Evolutionary conservation across 2,113 vertebrate species (phyloP), one percentile per base, ranked within the genome.

Genomic region (Chionis minor): DNA sequence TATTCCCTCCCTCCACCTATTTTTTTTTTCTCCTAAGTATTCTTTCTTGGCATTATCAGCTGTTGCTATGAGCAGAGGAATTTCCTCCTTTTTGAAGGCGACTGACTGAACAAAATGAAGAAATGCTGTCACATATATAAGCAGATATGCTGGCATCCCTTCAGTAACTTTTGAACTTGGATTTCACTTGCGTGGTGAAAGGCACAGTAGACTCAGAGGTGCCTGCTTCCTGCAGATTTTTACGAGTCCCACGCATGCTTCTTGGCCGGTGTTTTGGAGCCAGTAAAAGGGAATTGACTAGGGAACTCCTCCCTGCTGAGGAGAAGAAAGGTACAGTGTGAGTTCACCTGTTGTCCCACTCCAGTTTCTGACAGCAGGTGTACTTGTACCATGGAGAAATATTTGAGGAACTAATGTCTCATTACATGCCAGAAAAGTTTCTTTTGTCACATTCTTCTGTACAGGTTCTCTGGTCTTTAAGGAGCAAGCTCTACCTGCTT

Each of bases 181-280:
- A 49, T 66, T 86, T 51, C n/a, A 47, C 15, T 20, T 81, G 18
- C 15, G 2, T 15, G 30, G 16, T 28, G 54, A 83, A 71, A 54
- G 24, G 30, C 32, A 42, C 10, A 19, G 16, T 19, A 35, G 47
- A n/a, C 28, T 81, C 42, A n/a, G 47, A 67, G n/a, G 7, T 17
- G 17, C 15, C 56, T 66, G 6, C n/a, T 61, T 85, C 56, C 56
- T 94, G 23, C 4, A 55, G 52, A 33, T 75, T 63, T 74, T 67
- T n/a, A 49, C 0, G 4, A n/a, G 14, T 21, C 5, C 8, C 9
- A 6, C 1, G 0, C 26, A 1, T 3, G 3, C 6, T 28, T 45
- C n/a, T 85, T 35, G 5, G 14, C 12, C 18, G 30, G 27, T 24
- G 2, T 21, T 92, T 40, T 73, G 45, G 35, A 81, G 21, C 26